Evolutionary conservation across 2,113 vertebrate genomes (phyloP).

Genomic region (Chinchilla lanigera): DNA sequence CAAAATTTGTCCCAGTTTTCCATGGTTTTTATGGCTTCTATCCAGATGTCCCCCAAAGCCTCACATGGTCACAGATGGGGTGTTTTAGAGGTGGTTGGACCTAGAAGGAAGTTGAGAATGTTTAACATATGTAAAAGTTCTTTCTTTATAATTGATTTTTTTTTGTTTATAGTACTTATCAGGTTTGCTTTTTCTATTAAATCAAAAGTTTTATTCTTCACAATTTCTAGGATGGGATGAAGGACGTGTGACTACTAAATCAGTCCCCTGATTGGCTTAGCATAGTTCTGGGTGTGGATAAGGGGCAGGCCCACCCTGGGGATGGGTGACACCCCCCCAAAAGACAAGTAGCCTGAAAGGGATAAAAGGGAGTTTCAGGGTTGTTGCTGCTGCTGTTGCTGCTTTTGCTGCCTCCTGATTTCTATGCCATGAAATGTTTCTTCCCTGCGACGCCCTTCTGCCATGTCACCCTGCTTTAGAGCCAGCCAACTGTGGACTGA

Average conservation of each 20-base stretch:
- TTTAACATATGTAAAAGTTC: background rate
- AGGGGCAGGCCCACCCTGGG: background rate
- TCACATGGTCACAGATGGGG: background rate
- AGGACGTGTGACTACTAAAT: background rate
- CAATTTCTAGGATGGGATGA: background rate
- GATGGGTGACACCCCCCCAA: background rate
- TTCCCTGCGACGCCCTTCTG: background rate
- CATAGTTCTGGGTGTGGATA: background rate
- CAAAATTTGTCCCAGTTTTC: background rate
- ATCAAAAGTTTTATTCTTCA: background rate
- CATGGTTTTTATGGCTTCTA: background rate
- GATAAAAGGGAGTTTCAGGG: background rate
- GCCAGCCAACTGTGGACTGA: background rate
- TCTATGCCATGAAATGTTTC: background rate
- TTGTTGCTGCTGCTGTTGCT: background rate
- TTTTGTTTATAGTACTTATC: background rate
- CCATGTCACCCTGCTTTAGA: background rate
- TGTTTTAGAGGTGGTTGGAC: background rate
- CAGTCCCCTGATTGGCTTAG: background rate
- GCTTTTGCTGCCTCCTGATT: background rate
- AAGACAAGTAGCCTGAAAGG: background rate
- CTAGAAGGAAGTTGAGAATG: background rate
- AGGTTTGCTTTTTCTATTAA: background rate
- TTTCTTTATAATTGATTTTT: background rate
- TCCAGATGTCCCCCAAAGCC: background rate